Percentiles rank a stretch among this genome's conserved stretches.
These are phyloP conservation scores for Tokudaia tokunoshimensis DNA, from an alignment of 2,797 vertebrate species.

Conservation along the genomic window DNA sequence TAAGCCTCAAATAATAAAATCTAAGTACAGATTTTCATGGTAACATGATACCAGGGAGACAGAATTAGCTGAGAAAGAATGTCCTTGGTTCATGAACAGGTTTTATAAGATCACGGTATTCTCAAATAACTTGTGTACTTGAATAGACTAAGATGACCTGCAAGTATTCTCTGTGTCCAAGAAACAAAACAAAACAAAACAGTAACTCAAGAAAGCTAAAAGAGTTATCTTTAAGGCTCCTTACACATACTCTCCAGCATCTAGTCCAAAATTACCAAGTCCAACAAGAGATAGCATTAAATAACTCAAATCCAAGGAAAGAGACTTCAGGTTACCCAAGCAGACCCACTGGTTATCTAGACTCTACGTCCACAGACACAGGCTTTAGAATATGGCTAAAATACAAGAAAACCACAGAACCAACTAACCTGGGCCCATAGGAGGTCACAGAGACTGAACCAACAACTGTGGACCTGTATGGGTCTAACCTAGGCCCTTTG, in stretches of 20 bases:
- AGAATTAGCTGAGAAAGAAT: conserved; percentile 11
- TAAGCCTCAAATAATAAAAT: background rate
- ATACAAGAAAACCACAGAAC: background rate
- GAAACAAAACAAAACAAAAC: background rate
- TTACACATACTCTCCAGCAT: background rate
- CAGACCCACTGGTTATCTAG: background rate
- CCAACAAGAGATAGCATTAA: background rate
- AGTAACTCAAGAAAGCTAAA: background rate
- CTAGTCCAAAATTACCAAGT: background rate
- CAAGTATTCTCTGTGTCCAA: background rate
- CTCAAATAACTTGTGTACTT: background rate
- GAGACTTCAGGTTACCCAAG: background rate
- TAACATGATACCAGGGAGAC: background rate
- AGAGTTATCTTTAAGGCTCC: background rate
- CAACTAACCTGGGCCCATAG: background rate
- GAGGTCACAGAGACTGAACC: background rate
- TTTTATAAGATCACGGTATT: background rate
- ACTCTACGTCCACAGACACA: background rate
- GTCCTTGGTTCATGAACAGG: background rate
- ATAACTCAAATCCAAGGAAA: background rate
- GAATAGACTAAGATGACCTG: background rate
- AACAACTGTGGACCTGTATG: background rate
- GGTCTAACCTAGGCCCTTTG: background rate
- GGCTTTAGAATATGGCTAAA: background rate
- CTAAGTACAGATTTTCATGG: background rate